Evolutionary conservation across 1,140 invertebrate genomes (phyloP), one percentile per base, ranked within the genome.

Genomic region (Drosophila malerkotliana): DNA sequence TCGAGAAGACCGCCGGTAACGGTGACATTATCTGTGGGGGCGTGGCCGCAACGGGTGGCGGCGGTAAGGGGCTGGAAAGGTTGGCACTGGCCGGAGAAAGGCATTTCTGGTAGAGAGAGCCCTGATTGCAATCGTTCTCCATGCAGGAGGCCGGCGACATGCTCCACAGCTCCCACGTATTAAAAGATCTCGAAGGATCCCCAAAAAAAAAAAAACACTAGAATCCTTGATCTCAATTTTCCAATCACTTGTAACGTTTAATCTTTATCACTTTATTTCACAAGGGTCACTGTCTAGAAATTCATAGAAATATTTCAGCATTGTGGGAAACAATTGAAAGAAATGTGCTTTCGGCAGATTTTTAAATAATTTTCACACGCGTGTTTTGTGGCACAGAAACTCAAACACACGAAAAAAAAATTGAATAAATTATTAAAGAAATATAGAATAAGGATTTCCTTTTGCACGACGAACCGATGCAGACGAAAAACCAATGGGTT

Each of bases 101-200:
- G 48, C 73, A 76, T 76, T 68, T 76, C 45, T 67, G 67, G 30
- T 82, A 72, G 5, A 76, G 45, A 72, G 58, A 54, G 57, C 57
- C 54, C 72, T 72, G 55, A 28, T 76, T 84, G 58, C 77, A 77
- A 73, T 84, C 76, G 52, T 77, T 84, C 49, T 79, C 80, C 80
- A 84, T 84, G 67, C 80, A 84, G 54, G 73, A 87, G 71, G 82
- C 82, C 47, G 82, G 82, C 78, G 82, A 87, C 82, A 87, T 87
- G 78, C 83, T 85, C 68, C 72, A 48, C 52, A 18, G 26, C 37
- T 18, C 12, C 26, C 18, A 45, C 30, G 24, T 15, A 26, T 39
- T 4, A 34, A 8, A 24, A 37, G 54, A 9, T 24, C 41, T 7
- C 15, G 10, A 15, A 18, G 47, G 57, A 58, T 53, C 47, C 9